Conservation (phyloP, 2,797 vertebrate species). For the Rallus crepitans region DNA sequence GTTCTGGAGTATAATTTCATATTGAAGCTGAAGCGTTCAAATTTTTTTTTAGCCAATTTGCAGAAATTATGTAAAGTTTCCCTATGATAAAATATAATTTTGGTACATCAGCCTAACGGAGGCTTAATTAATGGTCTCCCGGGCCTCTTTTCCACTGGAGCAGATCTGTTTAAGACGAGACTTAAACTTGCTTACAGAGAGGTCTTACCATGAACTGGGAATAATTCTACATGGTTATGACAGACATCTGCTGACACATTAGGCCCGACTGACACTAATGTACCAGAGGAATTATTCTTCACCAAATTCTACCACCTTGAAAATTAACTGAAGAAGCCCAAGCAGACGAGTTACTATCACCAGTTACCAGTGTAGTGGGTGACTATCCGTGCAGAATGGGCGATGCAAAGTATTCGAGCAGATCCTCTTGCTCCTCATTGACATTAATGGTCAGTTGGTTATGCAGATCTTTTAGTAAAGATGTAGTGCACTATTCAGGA, state of each 20-base stretch:
- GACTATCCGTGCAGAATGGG: rapidly evolving
- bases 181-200: constrained; percentile 36
- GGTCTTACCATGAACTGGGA: constrained; percentile 25
- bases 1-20: constrained; percentile 7
- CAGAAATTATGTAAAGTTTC: constrained; percentile 56
- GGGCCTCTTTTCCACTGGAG: constrained; percentile 19
- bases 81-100: constrained; percentile 37
- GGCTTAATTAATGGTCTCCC: constrained; percentile 39
- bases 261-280: neutral
- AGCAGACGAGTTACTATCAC: neutral
- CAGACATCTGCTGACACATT: neutral
- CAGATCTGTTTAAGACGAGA: constrained; percentile 15
- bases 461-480: rapidly evolving
- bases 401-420: neutral
- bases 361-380: neutral
- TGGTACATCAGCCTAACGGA: constrained; percentile 29
- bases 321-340: neutral
- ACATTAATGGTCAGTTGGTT: rapidly evolving
- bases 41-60: constrained; percentile 49
- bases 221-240: neutral
- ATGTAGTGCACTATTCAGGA: neutral
- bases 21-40: constrained; percentile 34
- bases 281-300: neutral
- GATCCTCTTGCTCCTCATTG: neutral
- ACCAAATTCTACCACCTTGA: neutral